Evolutionary conservation across 2,113 vertebrate species (phyloP).

Genomic region (human (Homo sapiens)): DNA sequence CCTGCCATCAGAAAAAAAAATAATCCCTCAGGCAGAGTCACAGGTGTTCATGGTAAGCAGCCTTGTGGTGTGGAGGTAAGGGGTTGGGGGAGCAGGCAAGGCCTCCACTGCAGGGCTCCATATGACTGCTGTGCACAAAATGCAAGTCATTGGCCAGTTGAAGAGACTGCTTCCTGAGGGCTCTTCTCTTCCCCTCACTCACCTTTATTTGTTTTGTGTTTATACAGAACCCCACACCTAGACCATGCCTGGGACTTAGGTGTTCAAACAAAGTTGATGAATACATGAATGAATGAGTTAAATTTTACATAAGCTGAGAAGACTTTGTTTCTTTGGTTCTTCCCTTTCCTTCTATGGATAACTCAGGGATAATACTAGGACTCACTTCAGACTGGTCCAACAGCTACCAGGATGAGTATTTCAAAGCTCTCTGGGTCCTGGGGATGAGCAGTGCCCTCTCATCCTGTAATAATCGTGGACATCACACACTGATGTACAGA

Average conservation of each 20-base stretch:
- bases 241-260: neutral
- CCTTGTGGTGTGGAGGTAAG: neutral
- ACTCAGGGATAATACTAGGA: neutral
- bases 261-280: neutral
- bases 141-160: neutral
- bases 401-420: accelerated
- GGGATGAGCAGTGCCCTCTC: accelerated
- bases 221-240: neutral
- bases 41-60: neutral
- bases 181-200: neutral
- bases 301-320: neutral
- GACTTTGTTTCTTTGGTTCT: neutral
- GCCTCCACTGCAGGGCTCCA: accelerated
- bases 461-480: neutral
- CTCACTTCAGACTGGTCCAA: no score
- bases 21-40: accelerated
- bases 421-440: neutral
- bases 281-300: neutral
- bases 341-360: neutral
- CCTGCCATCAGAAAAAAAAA: neutral
- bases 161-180: neutral
- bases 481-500: neutral
- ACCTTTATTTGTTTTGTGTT: neutral
- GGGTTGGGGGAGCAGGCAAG: accelerated
- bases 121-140: accelerated